phyloP scores from a whole-genome alignment of 2,888 invertebrate species.

The Synanthedon formicaeformis region DNA sequence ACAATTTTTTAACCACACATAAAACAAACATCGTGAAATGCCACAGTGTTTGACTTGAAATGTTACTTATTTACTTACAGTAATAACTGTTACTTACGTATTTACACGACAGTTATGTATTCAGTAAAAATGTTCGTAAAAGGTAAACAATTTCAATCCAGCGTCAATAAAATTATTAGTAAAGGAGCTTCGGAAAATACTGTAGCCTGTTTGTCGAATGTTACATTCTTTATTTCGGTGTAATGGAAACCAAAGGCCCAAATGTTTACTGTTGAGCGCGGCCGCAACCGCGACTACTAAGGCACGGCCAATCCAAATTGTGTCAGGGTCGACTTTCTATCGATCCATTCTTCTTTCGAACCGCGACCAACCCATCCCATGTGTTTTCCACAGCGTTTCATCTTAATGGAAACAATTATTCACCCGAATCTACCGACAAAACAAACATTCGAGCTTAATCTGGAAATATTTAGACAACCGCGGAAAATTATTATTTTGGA shows the following conservation, averaged over 20 bases:
- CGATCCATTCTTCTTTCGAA: slow-evolving; percentile 19
- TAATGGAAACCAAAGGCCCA: slow-evolving; percentile 37
- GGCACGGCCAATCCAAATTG: slow-evolving; percentile 54
- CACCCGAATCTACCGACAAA: slow-evolving; percentile 12
- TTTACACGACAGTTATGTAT: no score
- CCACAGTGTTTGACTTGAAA: no score
- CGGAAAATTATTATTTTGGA: no score
- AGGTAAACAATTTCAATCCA: no score
- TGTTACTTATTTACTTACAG: no score
- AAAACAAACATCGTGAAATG: no score
- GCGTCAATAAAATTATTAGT: no score
- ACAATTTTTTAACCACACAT: no score
- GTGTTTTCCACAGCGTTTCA: slow-evolving; percentile 36
- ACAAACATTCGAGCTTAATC: slow-evolving; percentile 3
- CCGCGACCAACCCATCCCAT: slow-evolving; percentile 41
- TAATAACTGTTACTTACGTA: no score
- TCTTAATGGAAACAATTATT: slow-evolving; percentile 33
- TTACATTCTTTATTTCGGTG: slow-evolving; percentile 22
- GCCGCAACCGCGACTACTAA: slow-evolving; percentile 35
- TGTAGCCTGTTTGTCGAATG: slow-evolving; percentile 26
- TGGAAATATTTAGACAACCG: neutral
- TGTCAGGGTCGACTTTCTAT: slow-evolving; percentile 64
- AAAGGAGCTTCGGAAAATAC: slow-evolving; percentile 11
- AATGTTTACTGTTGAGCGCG: slow-evolving; percentile 53
- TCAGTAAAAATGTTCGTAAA: no score